Evolutionary conservation across 1,140 invertebrate genomes (phyloP).

Genomic region (Diorhabda carinulata): DNA sequence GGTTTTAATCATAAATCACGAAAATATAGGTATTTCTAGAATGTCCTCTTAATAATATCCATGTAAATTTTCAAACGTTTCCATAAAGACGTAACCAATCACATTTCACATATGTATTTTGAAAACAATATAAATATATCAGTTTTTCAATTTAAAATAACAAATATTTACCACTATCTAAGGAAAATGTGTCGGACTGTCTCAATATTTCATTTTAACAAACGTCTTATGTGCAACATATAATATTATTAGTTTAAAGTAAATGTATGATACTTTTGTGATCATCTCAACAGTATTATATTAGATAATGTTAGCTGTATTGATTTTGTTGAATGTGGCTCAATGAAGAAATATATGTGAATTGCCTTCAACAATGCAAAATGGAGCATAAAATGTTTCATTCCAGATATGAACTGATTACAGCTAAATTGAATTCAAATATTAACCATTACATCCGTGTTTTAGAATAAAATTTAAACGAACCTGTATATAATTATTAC

Average conservation of each 20-base stretch:
- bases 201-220: neutral
- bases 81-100: constrained; percentile 29
- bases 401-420: too few species aligned
- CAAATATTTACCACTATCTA: neutral
- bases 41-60: constrained; percentile 1
- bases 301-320: constrained; percentile 17
- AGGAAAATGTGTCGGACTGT: neutral
- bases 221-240: constrained; percentile 2
- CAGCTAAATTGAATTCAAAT: too few species aligned
- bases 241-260: neutral
- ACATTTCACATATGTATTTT: too few species aligned
- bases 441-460: too few species aligned
- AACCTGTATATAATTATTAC: too few species aligned
- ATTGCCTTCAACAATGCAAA: constrained; percentile 43
- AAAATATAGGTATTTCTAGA: neutral
- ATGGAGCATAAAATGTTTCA: constrained; percentile 26
- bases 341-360: constrained; percentile 33
- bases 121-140: too few species aligned
- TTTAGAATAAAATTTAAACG: too few species aligned
- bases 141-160: neutral
- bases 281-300: constrained; percentile 15
- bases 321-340: constrained; percentile 30
- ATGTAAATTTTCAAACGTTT: constrained; percentile 28
- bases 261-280: constrained; percentile 4
- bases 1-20: too few species aligned